Conservation (phyloP, 2,113 vertebrate species). For the Rhombomys opimus region DNA sequence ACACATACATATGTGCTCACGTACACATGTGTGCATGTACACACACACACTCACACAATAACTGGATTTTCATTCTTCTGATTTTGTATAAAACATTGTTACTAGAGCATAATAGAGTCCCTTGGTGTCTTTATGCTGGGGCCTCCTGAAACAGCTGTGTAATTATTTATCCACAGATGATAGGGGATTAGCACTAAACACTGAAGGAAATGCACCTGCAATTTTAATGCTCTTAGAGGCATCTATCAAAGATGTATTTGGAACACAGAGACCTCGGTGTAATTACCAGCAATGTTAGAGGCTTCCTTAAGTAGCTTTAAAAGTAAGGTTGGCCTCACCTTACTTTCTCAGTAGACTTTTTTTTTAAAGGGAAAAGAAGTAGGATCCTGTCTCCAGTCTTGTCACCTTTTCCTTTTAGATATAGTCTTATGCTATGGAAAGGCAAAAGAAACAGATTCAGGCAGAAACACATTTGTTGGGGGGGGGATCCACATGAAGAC, state of each 20-base stretch:
- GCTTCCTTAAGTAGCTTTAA: constrained; percentile 39
- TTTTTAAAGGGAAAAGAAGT: neutral
- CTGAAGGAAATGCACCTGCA: constrained; percentile 48
- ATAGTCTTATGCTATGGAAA: neutral
- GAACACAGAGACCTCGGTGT: neutral
- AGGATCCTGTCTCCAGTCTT: neutral
- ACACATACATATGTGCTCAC: neutral
- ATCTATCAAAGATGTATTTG: constrained; percentile 48
- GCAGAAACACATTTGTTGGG: neutral
- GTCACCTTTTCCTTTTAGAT: neutral
- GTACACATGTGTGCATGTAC: neutral
- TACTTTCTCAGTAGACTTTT: neutral
- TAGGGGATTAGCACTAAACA: constrained; percentile 62
- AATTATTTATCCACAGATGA: constrained; percentile 43
- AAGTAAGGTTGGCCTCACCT: neutral
- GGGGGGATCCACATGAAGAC: too few relatives aligned
- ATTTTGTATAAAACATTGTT: constrained; percentile 20
- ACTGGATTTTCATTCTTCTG: constrained; percentile 32
- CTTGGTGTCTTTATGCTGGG: constrained; percentile 27
- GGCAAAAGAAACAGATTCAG: neutral
- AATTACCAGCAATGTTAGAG: neutral
- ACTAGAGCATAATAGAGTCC: constrained; percentile 52
- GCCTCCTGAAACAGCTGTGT: neutral
- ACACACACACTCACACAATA: neutral
- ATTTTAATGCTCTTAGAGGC: constrained; percentile 9